Base-by-base conservation (phyloP, 1,140 invertebrate genomes). In the Tetramorium alpestre region DNA sequence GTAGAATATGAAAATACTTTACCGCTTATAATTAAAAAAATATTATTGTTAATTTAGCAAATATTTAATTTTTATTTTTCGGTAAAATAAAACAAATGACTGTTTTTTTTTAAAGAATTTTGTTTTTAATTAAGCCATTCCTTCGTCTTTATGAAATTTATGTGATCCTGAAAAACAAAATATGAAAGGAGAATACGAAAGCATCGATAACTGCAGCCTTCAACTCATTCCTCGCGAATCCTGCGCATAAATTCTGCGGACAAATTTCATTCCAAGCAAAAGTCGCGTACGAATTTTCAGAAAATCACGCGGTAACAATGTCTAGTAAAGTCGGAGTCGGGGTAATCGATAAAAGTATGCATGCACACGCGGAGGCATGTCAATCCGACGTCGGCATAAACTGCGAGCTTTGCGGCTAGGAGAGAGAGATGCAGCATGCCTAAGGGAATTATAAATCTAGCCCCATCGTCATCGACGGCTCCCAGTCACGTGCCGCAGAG, bases 371-470 rank as follows among this genome's bases (percentile, higher is more conserved):
- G 5, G 13, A 38, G 54, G 69, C 38, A 60, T 41, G 80, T 84
- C 80, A 84, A 84, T 84, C 56, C 54, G 13, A 75, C 69, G 69
- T 84, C 69, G 54, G 41, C 54, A 84, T 84, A 84, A 84, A 84
- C 54, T 82, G 51, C 41, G n/a, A 84, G 69, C 41, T 84, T 82
- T 82, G 54, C 54, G 54, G 54, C 13, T 33, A 16, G 47, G 11
- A 22, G 54, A 75, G 62, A 28, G 22, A 75, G 69, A 54, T 33
- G 67, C 33, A 51, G 64, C 41, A 84, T 44, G 28, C 80, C 80
- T 84, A 28, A 60, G 69, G 80, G 69, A 73, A 73, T 69, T 84
- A 75, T 84, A 84, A 84, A 84, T 84, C 80, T 62, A 73, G n/a
- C 80, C 25, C 72, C 69, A 75, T 84, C 54, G 69, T 60, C 80